Percentiles rank a stretch among this genome's conserved stretches.
phyloP scores from a whole-genome alignment of 2,797 vertebrate genomes.

The Diplodus sargus region DNA sequence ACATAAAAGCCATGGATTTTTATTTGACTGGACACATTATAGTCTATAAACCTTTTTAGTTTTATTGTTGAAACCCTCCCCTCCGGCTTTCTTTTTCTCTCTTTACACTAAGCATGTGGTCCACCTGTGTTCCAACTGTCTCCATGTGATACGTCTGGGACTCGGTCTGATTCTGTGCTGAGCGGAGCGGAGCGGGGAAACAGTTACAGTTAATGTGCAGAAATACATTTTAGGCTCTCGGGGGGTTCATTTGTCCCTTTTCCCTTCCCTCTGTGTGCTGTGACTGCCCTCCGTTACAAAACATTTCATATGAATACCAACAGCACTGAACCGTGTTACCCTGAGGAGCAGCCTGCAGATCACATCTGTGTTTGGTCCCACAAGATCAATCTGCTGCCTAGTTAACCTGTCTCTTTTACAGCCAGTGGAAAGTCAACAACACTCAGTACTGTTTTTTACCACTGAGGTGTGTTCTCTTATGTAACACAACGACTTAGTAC shows the following conservation, averaged over 20 bases:
- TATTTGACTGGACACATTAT: slow-evolving; percentile 20
- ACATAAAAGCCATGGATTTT: slow-evolving; percentile 12
- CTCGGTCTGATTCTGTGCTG: neutral
- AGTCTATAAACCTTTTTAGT: slow-evolving; percentile 7
- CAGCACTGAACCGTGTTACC: neutral
- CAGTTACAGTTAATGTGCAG: neutral
- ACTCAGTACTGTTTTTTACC: slow-evolving; percentile 41
- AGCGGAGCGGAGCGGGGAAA: slow-evolving; percentile 19
- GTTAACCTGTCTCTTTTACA: slow-evolving; percentile 55
- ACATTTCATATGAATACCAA: slow-evolving; percentile 15
- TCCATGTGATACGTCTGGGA: slow-evolving; percentile 18
- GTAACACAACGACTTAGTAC: slow-evolving; percentile 57
- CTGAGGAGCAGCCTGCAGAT: slow-evolving; percentile 6
- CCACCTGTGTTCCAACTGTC: slow-evolving; percentile 29
- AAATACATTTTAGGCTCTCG: neutral
- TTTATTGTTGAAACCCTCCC: neutral
- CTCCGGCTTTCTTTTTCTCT: neutral
- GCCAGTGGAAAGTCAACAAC: slow-evolving; percentile 54
- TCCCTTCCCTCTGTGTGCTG: neutral
- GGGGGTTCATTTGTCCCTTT: slow-evolving; percentile 7
- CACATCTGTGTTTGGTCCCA: slow-evolving; percentile 67
- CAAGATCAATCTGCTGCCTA: slow-evolving; percentile 38
- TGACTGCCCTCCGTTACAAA: neutral
- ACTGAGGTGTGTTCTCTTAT: slow-evolving; percentile 59
- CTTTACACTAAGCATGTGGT: slow-evolving; percentile 6